phyloP scores from a whole-genome alignment of 2,113 vertebrate genomes.

The Salminus brasiliensis region DNA sequence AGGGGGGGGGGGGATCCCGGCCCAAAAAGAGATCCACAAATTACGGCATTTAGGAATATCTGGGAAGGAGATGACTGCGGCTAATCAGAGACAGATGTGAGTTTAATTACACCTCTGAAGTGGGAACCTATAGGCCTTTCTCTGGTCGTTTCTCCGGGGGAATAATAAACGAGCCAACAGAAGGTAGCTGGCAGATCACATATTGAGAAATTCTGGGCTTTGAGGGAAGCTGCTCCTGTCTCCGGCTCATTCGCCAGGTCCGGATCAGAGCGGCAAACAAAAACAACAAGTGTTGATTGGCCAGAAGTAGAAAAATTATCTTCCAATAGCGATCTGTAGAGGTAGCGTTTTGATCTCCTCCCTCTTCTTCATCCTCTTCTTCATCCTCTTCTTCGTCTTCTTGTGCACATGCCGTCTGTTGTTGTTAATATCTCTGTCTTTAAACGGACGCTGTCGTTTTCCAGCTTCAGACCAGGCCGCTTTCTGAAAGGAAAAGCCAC shows the following conservation, averaged over 20 bases:
- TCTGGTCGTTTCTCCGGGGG: conserved; percentile 33
- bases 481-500: neutral
- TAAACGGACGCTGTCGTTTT: neutral
- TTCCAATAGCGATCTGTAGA: neutral
- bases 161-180: conserved; percentile 41
- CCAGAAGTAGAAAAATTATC: neutral
- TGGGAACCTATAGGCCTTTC: conserved; percentile 19
- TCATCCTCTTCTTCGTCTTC: too few relatives aligned
- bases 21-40: neutral
- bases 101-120: conserved; percentile 52
- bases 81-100: conserved; percentile 49
- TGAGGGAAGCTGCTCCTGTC: neutral
- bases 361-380: too few relatives aligned
- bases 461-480: too few relatives aligned
- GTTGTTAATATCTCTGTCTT: neutral
- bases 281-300: neutral
- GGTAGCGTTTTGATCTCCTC: too few relatives aligned
- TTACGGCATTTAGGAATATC: conserved; percentile 28
- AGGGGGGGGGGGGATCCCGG: neutral
- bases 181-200: conserved; percentile 31
- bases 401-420: neutral
- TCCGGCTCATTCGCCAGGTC: neutral
- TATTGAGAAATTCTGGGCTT: conserved; percentile 13
- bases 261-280: neutral
- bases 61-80: conserved; percentile 23